Conservation (phyloP, 2,888 invertebrate genomes). For the Rhagonycha fulva region DNA sequence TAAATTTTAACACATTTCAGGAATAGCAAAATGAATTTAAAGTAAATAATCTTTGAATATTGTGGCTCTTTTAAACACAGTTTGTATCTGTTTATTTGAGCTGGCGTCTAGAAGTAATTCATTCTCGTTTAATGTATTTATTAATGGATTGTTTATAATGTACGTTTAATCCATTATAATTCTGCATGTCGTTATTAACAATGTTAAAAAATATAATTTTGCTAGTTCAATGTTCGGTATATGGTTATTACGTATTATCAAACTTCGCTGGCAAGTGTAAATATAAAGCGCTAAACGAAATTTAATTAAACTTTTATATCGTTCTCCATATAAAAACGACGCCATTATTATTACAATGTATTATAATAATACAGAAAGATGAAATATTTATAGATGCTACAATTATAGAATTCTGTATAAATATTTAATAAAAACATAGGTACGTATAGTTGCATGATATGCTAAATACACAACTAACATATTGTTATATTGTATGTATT, state of each 20-base stretch:
- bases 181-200: not conserved
- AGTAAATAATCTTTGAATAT: constrained; percentile 41
- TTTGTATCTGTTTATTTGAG: constrained; percentile 50
- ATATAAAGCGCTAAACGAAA: constrained; percentile 53
- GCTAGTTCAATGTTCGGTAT: not conserved
- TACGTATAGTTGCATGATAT: not conserved
- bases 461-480: not conserved
- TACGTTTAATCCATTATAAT: constrained; percentile 48
- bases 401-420: not conserved
- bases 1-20: constrained; percentile 44
- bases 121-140: constrained; percentile 52
- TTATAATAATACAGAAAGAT: constrained; percentile 43
- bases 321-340: constrained; percentile 51
- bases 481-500: too few species aligned
- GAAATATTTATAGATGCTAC: constrained; percentile 26
- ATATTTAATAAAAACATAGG: not conserved
- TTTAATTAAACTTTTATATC: constrained; percentile 55
- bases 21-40: constrained; percentile 34
- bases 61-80: constrained; percentile 41
- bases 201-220: not conserved
- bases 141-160: constrained; percentile 53
- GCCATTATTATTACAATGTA: constrained; percentile 51
- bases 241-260: constrained; percentile 4
- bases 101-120: constrained; percentile 51
- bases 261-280: constrained; percentile 47